phyloP scores from a whole-genome alignment of 37 sponge, comb jelly and placozoan species.

The Halisarca cf. caerulea region DNA sequence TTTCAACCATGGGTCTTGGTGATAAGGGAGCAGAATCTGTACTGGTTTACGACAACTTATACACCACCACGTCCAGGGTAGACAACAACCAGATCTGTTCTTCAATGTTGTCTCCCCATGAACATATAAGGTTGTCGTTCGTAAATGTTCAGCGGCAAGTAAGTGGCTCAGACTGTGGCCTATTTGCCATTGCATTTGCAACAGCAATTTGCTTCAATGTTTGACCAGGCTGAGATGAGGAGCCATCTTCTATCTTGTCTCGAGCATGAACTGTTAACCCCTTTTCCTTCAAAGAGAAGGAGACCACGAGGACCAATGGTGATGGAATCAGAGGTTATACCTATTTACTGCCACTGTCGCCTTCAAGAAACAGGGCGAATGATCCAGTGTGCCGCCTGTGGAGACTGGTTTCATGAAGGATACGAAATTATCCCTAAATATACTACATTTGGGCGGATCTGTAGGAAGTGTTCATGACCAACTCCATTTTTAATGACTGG shows the following conservation, averaged over 20 bases:
- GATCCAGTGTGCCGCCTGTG: background rate
- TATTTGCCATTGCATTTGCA: background rate
- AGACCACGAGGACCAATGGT: background rate
- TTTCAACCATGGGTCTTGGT: too few species aligned
- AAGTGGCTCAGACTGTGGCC: background rate
- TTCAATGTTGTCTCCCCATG: too few species aligned
- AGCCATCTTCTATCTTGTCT: background rate
- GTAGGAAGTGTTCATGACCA: too few species aligned
- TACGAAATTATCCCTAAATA: background rate
- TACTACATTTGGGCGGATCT: too few species aligned
- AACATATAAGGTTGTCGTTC: too few species aligned
- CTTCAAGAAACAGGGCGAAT: background rate
- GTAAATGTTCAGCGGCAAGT: too few species aligned
- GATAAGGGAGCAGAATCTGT: too few species aligned
- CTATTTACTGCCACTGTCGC: background rate
- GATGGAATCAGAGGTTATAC: background rate
- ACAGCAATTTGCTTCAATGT: background rate
- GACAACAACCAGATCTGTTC: too few species aligned
- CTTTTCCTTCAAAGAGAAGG: background rate
- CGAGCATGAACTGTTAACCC: background rate
- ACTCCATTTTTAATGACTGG: too few species aligned
- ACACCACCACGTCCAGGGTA: too few species aligned
- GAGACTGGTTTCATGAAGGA: background rate
- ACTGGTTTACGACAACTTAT: too few species aligned
- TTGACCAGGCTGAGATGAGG: background rate